Base-by-base conservation (phyloP, 2,113 vertebrate species). In the Saguinus midas region DNA sequence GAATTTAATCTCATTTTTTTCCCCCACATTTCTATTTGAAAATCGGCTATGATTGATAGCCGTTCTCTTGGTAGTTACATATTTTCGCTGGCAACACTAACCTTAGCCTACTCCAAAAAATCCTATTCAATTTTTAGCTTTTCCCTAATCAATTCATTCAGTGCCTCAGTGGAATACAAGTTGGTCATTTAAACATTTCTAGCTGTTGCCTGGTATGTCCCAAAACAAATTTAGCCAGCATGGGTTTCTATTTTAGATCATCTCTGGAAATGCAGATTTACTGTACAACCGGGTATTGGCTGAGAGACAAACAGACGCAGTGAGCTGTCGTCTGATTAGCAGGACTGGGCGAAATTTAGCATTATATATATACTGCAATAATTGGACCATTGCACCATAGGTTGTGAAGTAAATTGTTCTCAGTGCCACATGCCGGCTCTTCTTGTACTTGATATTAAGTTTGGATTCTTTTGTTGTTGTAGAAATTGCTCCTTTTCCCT, bases 191-290 rank as follows among this genome's bases (percentile, higher is more conserved):
- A 96, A 98, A 98, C 98, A 98, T 97, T 97, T 98, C 97, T 97
- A 96, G 95, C 85, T 96, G 97, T 98, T 98, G 98, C 98, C 97
- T 98, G 98, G 98, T 98, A 98, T 97, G 98, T 98, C 98, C 98
- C 98, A 96, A 98, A 98, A 98, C 98, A 98, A 98, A 98, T 99
- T 98, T 98, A 98, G 98, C 97, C 98, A 97, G 98, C 97, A 94
- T 97, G 98, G 94, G 87, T 98, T 98, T 98, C 98, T 99, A 98
- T 98, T 98, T 99, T 98, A 92, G 98, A 98, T 97, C 4, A 95
- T 97, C 98, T 98, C 98, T 97, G 97, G 98, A 98, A 98, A 98
- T 98, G 98, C 98, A 93, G 93, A 98, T 98, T 99, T 98, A 98
- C 96, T 98, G 98, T 98, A 98, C 97, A 98, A 97, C 95, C 94